Base-by-base conservation (phyloP, 2,113 vertebrate species). In the Anarhynchus alexandrinus region DNA sequence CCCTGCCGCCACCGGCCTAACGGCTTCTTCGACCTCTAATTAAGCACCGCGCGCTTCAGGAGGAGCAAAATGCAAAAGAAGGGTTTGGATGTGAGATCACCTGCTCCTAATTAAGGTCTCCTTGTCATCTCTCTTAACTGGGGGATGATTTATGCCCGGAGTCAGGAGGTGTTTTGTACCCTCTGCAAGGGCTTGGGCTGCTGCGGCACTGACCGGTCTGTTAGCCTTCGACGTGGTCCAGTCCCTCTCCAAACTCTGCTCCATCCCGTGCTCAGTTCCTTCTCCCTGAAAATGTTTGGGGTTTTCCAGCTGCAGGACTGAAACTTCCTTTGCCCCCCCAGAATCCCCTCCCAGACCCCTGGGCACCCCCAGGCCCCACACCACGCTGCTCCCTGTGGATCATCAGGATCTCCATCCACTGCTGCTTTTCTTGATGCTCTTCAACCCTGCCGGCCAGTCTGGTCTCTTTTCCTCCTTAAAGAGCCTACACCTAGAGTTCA, bases 181-280 rank as follows among this genome's bases (percentile, higher is more conserved):
- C 55, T 42, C 54, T 51, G 16, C 47, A 4, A 18, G 59, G 12
- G 11, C 51, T 69, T 7, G 11, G 58, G 49, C 59, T 89, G 71
- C 72, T 38, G 26, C 7, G 42, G 2, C 8, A 15, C 4, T 38
- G 49, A 49, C 7, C 15, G 2, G 22, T 25, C 49, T 51, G 25
- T 49, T 22, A 25, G 17, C 27, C 18, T 36, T 15, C 1, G 0
- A 5, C 0, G 0, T 18, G 36, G 52, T 18, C 36, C 64, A 23
- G n/a, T n/a, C 5, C 22, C 45, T 32, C 42, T 34, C 21, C 67
- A 30, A 11, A 42, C n/a, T 10, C 52, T 54, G 38, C 51, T 70
- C 25, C 32, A 18, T 6, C 17, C 57, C 1, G 0, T 1, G 42
- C 76, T 54, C 62, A 6, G 10, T 7, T 82, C 45, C 12, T 15